Conservation (phyloP, 2,113 vertebrate species). For the Columba livia region DNA sequence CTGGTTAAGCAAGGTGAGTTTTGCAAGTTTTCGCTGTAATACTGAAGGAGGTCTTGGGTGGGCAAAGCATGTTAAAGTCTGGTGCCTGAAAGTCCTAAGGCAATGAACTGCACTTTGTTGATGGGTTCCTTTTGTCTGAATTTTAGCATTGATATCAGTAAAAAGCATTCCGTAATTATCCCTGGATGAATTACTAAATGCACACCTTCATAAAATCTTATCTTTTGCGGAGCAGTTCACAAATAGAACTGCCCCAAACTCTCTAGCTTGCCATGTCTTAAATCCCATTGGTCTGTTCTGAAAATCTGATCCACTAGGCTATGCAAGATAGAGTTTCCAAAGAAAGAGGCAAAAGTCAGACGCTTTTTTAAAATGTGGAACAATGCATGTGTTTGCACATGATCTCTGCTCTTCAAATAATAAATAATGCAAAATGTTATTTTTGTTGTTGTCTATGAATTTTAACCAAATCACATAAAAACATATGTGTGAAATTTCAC, state of each 20-base stretch:
- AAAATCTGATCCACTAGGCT: neutral
- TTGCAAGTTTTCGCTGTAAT: neutral
- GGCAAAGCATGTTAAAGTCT: neutral
- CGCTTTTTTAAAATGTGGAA: neutral
- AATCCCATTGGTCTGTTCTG: neutral
- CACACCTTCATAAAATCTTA: neutral
- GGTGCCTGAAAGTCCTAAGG: neutral
- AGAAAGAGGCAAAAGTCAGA: neutral
- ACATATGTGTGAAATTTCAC: neutral
- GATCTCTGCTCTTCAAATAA: neutral
- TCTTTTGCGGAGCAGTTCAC: neutral
- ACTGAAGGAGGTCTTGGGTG: neutral
- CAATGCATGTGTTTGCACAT: neutral
- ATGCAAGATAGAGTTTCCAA: neutral
- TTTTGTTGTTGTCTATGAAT: neutral
- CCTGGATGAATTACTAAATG: neutral
- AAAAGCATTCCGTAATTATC: neutral
- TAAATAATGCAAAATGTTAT: neutral
- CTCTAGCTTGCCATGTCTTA: neutral
- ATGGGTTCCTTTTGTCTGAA: neutral
- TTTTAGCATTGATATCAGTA: neutral
- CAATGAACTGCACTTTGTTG: neutral
- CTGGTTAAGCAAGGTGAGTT: constrained; percentile 84
- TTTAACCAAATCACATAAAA: neutral
- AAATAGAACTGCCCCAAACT: neutral